Base-by-base conservation (phyloP, 1,140 invertebrate genomes). In the Teleopsis dalmanni region DNA sequence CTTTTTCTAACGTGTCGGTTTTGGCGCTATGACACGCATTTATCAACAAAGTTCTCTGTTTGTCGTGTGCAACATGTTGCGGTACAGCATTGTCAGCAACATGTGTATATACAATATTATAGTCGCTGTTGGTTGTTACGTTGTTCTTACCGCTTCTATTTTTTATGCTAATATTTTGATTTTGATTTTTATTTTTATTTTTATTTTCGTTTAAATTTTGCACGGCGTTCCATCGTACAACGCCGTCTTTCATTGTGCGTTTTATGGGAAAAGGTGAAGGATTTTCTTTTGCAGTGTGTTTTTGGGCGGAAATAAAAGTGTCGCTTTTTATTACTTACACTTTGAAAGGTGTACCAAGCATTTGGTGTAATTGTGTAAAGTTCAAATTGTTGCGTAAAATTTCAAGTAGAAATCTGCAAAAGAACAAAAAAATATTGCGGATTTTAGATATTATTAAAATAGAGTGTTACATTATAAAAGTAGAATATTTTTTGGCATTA, bases 191-290 rank as follows among this genome's bases (percentile, higher is more conserved):
- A 29, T 13, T 46, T 45, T 22, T 54, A 26, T 23, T 56, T 6
- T 25, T 57, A 31, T 4, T 14, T 48, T 41, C 56, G 51, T 11
- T 51, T 47, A 37, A 53, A 52, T 42, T 60, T 56, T 51, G n/a
- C 23, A 55, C 52, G 62, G 54, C 37, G 44, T 56, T 63, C 65
- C 65, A 68, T 65, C 64, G 64, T 51, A 67, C 65, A 48, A 67
- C 65, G 61, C 67, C 65, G 65, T 68, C 67, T 62, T 65, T 63
- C 65, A 68, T 68, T 65, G 60, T 43, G 80, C 60, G 62, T 62
- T 51, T 19, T 10, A n/a, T 21, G 18, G 23, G 8, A 23, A 10
- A 22, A 3, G 1, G n/a, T 4, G 26, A 14, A 21, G 16, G 41
- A 16, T 14, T 1, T 18, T 43, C 4, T 18, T 26, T 13, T n/a